A percentile compares a stretch with the other conserved stretches of the same genome.
Conservation (phyloP, 2,888 invertebrate genomes). For the Trachelus troglodyta region DNA sequence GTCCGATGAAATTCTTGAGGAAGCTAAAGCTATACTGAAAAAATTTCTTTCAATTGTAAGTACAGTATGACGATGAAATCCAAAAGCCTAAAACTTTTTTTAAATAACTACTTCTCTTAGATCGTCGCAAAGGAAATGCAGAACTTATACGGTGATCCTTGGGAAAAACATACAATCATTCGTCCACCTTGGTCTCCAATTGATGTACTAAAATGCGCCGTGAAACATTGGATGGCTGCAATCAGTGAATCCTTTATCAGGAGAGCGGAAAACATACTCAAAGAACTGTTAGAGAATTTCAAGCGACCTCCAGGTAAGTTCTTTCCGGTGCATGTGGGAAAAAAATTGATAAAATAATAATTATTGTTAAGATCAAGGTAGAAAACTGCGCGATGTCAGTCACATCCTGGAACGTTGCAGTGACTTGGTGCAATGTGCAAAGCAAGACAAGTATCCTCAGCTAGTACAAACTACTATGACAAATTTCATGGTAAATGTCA, state of each 20-base stretch:
- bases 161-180: constrained; percentile 54
- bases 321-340: neutral
- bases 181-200: constrained; percentile 59
- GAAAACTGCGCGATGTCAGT: constrained; percentile 44
- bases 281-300: constrained; percentile 41
- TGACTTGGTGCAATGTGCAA: constrained; percentile 49
- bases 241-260: constrained; percentile 54
- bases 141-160: constrained; percentile 51
- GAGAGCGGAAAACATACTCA: constrained; percentile 41
- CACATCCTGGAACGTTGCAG: constrained; percentile 45
- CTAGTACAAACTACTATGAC: constrained; percentile 12
- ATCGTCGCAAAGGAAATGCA: constrained; percentile 55
- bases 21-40: constrained; percentile 44
- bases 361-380: constrained; percentile 34
- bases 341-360: neutral
- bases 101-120: constrained; percentile 33
- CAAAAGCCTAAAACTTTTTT: constrained; percentile 2
- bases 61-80: constrained; percentile 2
- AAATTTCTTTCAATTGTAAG: constrained; percentile 47
- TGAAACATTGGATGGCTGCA: constrained; percentile 64
- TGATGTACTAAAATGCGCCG: constrained; percentile 55
- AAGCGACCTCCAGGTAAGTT: constrained; percentile 38
- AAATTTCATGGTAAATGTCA: neutral
- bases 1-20: constrained; percentile 47
- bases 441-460: constrained; percentile 41